Percentiles rank a stretch among this genome's conserved stretches.
phyloP scores from a whole-genome alignment of 2,888 invertebrate species.

The Tipula vernalis region DNA sequence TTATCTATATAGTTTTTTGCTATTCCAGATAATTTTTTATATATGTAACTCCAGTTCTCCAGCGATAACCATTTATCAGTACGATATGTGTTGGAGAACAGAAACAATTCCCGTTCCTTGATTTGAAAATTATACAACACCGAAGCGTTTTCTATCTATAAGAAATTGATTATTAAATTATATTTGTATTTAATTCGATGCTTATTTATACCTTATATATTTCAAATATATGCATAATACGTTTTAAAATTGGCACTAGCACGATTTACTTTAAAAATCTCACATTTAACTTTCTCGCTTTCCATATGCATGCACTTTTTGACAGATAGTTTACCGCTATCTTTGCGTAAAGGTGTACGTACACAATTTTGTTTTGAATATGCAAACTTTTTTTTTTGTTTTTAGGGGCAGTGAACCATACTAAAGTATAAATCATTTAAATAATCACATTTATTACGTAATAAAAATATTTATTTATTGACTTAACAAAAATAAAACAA shows the following conservation, averaged over 20 bases:
- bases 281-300: not conserved
- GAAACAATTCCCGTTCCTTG: not conserved
- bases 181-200: not conserved
- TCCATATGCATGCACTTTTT: not conserved
- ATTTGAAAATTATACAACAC: not conserved
- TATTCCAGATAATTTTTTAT: constrained; percentile 12
- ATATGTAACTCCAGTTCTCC: constrained; percentile 16
- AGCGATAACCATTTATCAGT: constrained; percentile 16
- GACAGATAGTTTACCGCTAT: not conserved
- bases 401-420: not conserved
- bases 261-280: not conserved
- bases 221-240: not conserved
- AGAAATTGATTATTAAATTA: not conserved
- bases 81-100: not conserved
- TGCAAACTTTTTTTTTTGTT: not conserved
- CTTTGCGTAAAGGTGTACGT: not conserved
- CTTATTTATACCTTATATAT: not conserved
- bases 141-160: not conserved
- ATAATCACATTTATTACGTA: no score
- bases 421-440: not conserved
- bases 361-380: not conserved
- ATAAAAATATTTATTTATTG: no score
- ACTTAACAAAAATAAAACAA: no score
- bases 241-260: not conserved
- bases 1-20: not conserved